Percentiles rank a stretch among this genome's conserved stretches.
phyloP scores from a whole-genome alignment of 2,888 invertebrate species.

The Charanyca ferruginea region DNA sequence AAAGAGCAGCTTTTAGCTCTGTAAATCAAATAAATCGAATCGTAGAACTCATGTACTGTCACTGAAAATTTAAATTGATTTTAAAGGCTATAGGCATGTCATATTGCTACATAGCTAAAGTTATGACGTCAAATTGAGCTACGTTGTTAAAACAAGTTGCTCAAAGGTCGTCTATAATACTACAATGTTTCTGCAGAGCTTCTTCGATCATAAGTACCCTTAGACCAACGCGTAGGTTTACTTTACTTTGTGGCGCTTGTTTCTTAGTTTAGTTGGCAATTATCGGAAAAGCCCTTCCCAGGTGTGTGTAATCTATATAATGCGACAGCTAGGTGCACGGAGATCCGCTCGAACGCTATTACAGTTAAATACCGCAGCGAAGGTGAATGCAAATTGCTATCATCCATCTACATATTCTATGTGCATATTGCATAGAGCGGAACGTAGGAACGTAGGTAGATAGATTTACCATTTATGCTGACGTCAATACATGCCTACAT shows the following conservation, averaged over 20 bases:
- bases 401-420: constrained; percentile 28
- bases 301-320: constrained; percentile 33
- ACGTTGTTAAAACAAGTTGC: constrained; percentile 8
- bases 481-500: constrained; percentile 15
- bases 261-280: constrained; percentile 40
- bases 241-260: constrained; percentile 21
- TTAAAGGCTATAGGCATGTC: constrained; percentile 32
- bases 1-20: constrained; percentile 72
- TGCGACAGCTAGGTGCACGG: constrained; percentile 28
- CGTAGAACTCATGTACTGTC: constrained; percentile 56
- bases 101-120: constrained; percentile 16
- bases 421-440: constrained; percentile 28
- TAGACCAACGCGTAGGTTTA: constrained; percentile 3
- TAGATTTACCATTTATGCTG: constrained; percentile 27
- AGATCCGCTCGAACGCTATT: constrained; percentile 48
- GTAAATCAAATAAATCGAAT: constrained; percentile 71
- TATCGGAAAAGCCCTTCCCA: constrained; percentile 38
- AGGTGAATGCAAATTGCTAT: constrained; percentile 63
- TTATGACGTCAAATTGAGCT: constrained; percentile 13
- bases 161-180: neutral
- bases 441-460: constrained; percentile 17
- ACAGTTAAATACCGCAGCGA: constrained; percentile 57
- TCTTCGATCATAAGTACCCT: constrained; percentile 6
- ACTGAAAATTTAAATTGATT: constrained; percentile 62
- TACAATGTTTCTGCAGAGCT: neutral